Percentiles rank a stretch among this genome's conserved stretches.
Conservation (phyloP, 2,888 invertebrate species). For the Cosmia pyralina region DNA sequence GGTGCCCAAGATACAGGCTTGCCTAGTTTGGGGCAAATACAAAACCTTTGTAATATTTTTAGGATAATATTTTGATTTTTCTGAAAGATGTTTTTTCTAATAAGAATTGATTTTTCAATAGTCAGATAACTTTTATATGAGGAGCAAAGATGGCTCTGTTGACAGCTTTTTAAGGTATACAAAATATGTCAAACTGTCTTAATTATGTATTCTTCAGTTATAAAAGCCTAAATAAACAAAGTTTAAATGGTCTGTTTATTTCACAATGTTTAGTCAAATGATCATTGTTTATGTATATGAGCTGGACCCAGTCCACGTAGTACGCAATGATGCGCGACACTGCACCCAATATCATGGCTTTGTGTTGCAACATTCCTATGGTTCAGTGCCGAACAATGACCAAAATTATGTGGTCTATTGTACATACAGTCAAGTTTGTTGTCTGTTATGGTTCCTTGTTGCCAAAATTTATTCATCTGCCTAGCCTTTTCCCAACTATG, state of each 20-base stretch:
- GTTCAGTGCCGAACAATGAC: background rate
- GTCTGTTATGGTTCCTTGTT: background rate
- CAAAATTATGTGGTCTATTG: slow-evolving; percentile 11
- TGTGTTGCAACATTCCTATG: slow-evolving; percentile 19
- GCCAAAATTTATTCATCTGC: background rate
- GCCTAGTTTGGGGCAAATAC: too few relatives aligned
- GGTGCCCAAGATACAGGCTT: too few relatives aligned
- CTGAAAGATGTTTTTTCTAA: too few relatives aligned
- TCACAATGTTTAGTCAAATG: background rate
- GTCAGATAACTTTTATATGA: too few relatives aligned
- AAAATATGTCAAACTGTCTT: background rate
- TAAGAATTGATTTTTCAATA: too few relatives aligned
- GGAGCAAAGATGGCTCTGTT: too few relatives aligned
- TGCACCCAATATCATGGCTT: slow-evolving; percentile 34
- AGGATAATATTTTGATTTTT: too few relatives aligned
- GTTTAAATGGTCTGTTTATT: background rate
- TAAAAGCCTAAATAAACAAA: too few relatives aligned
- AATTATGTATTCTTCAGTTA: background rate
- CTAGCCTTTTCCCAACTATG: too few relatives aligned
- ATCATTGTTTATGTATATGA: slow-evolving; percentile 27
- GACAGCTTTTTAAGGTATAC: too few relatives aligned
- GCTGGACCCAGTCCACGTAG: background rate
- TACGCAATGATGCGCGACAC: slow-evolving; percentile 23
- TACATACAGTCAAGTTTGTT: background rate
- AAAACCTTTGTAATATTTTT: too few relatives aligned